A percentile compares a stretch with the other conserved stretches of the same genome.
These are phyloP conservation scores for Zosterops hypoxanthus DNA, from an alignment of 2,113 vertebrate genomes.

Conservation along the genomic window DNA sequence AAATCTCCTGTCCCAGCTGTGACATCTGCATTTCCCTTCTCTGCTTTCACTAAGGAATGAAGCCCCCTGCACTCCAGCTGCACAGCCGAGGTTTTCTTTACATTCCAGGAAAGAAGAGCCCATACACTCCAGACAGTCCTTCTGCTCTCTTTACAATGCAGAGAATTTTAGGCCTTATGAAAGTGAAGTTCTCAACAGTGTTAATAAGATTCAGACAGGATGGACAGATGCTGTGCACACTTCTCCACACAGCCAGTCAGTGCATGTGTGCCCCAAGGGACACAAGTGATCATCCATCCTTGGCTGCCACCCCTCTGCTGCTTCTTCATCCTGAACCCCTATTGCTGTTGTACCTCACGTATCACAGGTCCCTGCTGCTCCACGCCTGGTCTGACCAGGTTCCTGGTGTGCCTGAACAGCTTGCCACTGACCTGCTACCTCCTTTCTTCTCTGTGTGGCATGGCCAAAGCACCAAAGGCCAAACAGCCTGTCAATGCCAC, in stretches of 20 bases:
- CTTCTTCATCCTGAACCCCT: not conserved
- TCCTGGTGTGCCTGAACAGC: not conserved
- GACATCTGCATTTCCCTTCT: constrained; percentile 75
- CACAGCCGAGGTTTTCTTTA: constrained; percentile 65
- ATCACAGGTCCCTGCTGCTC: not conserved
- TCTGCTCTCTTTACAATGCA: constrained; percentile 49
- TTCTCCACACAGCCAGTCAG: not conserved
- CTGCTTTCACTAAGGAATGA: constrained; percentile 71
- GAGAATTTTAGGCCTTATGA: constrained; percentile 32
- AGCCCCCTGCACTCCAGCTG: constrained; percentile 70
- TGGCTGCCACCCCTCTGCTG: not conserved
- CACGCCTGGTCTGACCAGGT: not conserved
- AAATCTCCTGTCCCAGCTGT: constrained; percentile 77
- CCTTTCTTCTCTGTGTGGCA: not conserved
- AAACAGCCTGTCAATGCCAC: not conserved
- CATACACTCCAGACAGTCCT: constrained; percentile 66
- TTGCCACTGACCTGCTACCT: not conserved
- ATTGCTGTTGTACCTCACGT: not conserved
- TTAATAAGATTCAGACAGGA: constrained; percentile 29
- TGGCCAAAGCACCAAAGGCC: not conserved
- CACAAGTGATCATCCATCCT: not conserved
- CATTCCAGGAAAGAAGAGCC: constrained; percentile 61
- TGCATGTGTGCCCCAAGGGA: not conserved
- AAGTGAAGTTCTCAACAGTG: constrained; percentile 6
- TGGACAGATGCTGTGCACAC: not conserved